A percentile compares a stretch with the other conserved stretches of the same genome.
Conservation (phyloP, 1,140 invertebrate genomes). For the Drosophila persimilis region DNA sequence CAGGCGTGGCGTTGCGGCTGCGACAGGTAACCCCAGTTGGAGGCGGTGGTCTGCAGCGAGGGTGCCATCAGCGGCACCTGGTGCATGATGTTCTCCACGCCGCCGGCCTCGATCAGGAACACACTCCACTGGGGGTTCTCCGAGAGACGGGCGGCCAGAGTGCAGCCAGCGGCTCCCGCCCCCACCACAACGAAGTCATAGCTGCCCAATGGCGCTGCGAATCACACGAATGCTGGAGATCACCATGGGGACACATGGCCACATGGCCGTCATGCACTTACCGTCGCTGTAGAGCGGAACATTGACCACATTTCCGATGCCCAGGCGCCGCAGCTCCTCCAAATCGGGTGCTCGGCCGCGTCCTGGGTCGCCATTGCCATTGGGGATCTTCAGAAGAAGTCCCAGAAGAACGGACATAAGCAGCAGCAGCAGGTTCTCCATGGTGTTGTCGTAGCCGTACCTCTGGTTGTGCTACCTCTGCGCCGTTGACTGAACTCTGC, state of each 20-base stretch:
- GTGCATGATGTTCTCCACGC: conserved; percentile 87
- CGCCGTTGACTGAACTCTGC: conserved; percentile 36
- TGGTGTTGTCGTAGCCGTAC: conserved; percentile 7
- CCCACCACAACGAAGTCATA: conserved; percentile 96
- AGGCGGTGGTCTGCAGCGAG: conserved; percentile 84
- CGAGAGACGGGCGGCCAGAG: conserved; percentile 90
- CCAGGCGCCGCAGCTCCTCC: conserved; percentile 39
- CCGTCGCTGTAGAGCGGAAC: conserved; percentile 62
- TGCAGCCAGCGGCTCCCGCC: conserved; percentile 91
- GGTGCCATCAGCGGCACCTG: conserved; percentile 87
- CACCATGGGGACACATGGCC: background rate
- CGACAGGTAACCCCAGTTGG: conserved; percentile 89
- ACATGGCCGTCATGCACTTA: conserved; percentile 15
- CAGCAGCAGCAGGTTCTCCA: conserved; percentile 11
- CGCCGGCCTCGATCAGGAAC: conserved; percentile 87
- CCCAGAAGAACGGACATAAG: conserved; percentile 7
- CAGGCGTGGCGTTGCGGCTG: conserved; percentile 86
- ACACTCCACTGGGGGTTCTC: conserved; percentile 84
- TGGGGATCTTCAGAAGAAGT: background rate
- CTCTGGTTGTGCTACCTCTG: too few species aligned
- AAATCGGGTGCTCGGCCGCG: conserved; percentile 1
- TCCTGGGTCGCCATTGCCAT: background rate
- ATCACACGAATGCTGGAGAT: too few species aligned
- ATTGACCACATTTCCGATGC: conserved; percentile 59
- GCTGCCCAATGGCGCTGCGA: conserved; percentile 47